phyloP scores from a whole-genome alignment of 2,888 invertebrate genomes.

The Dorcus hopei region DNA sequence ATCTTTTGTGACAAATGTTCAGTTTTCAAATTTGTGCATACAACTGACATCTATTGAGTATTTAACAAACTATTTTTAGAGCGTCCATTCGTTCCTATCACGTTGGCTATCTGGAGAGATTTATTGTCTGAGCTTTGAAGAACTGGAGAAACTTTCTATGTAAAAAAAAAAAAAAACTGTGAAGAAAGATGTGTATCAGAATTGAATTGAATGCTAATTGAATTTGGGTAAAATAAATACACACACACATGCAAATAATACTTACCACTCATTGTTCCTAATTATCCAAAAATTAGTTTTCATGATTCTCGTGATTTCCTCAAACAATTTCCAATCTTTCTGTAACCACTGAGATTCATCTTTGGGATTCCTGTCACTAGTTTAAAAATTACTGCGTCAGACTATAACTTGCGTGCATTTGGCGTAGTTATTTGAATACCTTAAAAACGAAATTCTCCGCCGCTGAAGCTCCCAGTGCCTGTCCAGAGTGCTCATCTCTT shows the following conservation, averaged over 20 bases:
- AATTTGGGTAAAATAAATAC: neutral
- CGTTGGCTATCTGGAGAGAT: no score
- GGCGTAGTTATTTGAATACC: neutral
- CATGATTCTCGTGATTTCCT: constrained; percentile 38
- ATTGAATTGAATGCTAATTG: neutral
- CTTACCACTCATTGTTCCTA: constrained; percentile 39
- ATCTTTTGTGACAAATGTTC: no score
- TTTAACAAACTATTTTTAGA: no score
- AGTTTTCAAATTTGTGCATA: no score
- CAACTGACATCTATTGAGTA: no score
- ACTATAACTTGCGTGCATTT: neutral
- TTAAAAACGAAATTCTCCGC: constrained; percentile 12
- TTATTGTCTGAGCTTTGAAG: no score
- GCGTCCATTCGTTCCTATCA: no score
- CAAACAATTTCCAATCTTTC: constrained; percentile 28
- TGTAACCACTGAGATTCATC: constrained; percentile 16
- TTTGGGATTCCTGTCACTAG: constrained; percentile 7
- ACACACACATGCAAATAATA: neutral
- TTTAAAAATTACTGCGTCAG: neutral
- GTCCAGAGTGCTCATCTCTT: constrained; percentile 26
- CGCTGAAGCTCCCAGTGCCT: constrained; percentile 18
- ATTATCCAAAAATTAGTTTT: constrained; percentile 43
- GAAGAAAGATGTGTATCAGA: neutral
- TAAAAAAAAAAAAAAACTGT: neutral
- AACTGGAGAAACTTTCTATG: no score